Evolutionary conservation across 2,113 vertebrate species (phyloP), one percentile per base, ranked within the genome.

Genomic region (Microtus montanus): DNA sequence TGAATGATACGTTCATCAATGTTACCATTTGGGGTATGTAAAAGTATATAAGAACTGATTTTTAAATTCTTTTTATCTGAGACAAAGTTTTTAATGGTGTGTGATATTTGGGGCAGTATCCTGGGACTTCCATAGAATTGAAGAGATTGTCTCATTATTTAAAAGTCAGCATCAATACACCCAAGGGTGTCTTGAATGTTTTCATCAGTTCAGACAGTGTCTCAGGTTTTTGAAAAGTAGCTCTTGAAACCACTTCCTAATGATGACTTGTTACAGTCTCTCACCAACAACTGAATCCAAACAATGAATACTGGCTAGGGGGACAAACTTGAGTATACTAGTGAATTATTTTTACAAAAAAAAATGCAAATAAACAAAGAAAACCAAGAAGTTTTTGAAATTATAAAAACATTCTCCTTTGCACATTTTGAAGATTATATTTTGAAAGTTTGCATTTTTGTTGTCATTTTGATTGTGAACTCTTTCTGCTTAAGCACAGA

Each of bases 401-500:
- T 87, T 44, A 92, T 90, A 95, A 96, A 97, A 97, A 54, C 14
- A 87, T 49, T 87, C 74, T 94, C 47, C 41, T 87, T 93, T 95
- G 70, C 91, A 73, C 41, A 12, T 6, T 93, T 58, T 89, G 24
- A 24, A 64, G 74, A 87, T 79, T 94, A 30, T 97, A 71, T 90
- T 38, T 66, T 95, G 90, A 97, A 97, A 74, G 19, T 22, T 89
- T 15, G 33, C 52, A 15, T 52, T 3, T 3, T 58, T 94, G 78
- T 77, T 38, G 96, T 44, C 88, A 94, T 97, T 98, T 97, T 92
- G 94, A 61, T 96, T 44, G 30, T 86, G 71, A 75, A 96, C 49
- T 96, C 66, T 96, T 52, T 90, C 52, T 38, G 41, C 35, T 90
- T 17, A 24, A 87, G 70, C 96, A 85, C 33, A 68, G 7, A 95